These are phyloP conservation scores for Ephydatia muelleri DNA, from an alignment of 37 sponge, comb jelly and placozoan genomes.

Conservation along the genomic window DNA sequence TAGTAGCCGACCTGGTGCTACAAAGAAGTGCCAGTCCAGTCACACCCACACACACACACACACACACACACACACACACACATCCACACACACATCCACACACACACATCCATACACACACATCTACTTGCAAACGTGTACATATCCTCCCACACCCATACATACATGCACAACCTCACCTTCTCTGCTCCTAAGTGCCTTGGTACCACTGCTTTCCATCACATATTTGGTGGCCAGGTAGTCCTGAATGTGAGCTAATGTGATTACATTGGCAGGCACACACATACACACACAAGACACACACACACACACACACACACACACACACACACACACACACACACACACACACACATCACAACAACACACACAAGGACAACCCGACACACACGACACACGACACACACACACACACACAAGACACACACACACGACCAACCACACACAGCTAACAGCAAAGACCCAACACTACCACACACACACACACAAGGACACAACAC, in stretches of 20 bases:
- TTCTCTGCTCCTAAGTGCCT: conserved; percentile 32
- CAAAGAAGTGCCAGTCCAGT: not conserved
- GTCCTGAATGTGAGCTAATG: conserved; percentile 3
- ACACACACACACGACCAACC: not conserved
- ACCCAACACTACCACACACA: not conserved
- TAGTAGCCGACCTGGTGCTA: not conserved
- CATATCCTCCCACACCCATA: conserved; percentile 21
- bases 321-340: not conserved
- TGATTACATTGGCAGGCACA: not conserved
- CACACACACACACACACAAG: too few species aligned
- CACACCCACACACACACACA: conserved; percentile 12
- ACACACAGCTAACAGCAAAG: not conserved
- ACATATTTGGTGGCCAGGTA: conserved; percentile 69
- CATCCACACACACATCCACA: conserved; percentile 29
- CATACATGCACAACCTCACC: conserved; percentile 7
- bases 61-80: conserved; percentile 25
- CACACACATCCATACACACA: conserved; percentile 28
- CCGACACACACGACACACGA: too few species aligned
- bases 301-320: not conserved
- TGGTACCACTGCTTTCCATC: conserved; percentile 33
- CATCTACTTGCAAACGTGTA: too few species aligned
- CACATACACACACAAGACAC: not conserved
- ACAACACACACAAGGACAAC: too few species aligned
- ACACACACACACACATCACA: not conserved
- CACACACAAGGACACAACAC: not conserved